A percentile compares a stretch with the other conserved stretches of the same genome.
Conservation (phyloP, 53 echinoderm and acorn worm genomes). For the Glandiceps talaboti region DNA sequence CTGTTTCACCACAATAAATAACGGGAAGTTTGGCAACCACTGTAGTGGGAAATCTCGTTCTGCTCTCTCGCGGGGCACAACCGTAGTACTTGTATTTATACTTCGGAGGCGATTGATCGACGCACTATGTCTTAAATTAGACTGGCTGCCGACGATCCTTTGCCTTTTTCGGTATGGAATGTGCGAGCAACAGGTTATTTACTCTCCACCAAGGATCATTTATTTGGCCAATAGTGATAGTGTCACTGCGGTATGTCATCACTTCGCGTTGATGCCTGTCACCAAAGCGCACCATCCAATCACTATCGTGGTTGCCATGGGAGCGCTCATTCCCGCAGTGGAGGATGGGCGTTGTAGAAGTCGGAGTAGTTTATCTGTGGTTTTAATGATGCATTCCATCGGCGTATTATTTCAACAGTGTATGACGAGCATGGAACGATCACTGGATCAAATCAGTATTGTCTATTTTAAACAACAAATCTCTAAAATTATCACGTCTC, state of each 20-base stretch:
- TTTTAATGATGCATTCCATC: too few relatives aligned
- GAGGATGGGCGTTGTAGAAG: neutral
- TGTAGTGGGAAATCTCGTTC: too few relatives aligned
- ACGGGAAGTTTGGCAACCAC: too few relatives aligned
- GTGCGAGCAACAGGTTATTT: slow-evolving; percentile 31
- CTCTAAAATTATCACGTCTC: too few relatives aligned
- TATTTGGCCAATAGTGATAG: neutral
- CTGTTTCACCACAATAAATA: too few relatives aligned
- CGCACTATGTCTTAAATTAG: neutral
- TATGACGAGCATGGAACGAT: too few relatives aligned
- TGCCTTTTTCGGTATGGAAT: slow-evolving; percentile 41
- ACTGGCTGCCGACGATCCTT: slow-evolving; percentile 10
- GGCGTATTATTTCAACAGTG: too few relatives aligned
- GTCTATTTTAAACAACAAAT: too few relatives aligned
- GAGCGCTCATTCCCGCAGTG: neutral
- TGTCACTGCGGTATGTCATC: neutral
- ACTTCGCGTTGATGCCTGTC: neutral
- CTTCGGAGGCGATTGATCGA: too few relatives aligned
- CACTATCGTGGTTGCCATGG: neutral
- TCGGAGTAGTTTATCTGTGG: neutral
- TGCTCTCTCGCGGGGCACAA: too few relatives aligned
- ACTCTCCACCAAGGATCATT: neutral
- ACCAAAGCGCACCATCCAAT: neutral
- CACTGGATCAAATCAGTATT: too few relatives aligned
- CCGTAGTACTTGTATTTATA: too few relatives aligned